Conservation (phyloP, 2,797 vertebrate species). For the Craterocephalus amniculus region DNA sequence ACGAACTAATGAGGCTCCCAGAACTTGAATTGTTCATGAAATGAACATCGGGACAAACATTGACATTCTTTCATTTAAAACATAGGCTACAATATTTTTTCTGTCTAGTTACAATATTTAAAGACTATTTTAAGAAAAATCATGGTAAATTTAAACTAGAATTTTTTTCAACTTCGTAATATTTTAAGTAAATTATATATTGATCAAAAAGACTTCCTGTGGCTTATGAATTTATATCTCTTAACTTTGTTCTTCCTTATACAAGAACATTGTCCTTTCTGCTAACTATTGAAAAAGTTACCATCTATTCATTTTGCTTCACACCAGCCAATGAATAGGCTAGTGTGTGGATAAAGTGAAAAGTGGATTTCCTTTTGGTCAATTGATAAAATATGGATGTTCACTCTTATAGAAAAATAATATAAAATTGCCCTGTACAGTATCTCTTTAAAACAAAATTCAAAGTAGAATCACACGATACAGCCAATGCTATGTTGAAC, state of each 20-base stretch:
- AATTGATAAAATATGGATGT: background rate
- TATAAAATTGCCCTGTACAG: background rate
- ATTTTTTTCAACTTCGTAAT: too few species aligned
- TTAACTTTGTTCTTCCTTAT: too few species aligned
- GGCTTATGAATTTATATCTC: background rate
- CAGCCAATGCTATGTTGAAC: background rate
- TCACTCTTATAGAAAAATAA: background rate
- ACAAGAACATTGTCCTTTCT: background rate
- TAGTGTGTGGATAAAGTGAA: background rate
- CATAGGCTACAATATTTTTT: too few species aligned
- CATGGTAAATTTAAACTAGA: too few species aligned
- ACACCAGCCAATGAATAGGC: background rate
- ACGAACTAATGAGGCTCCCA: background rate
- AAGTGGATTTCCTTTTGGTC: background rate
- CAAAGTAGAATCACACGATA: background rate
- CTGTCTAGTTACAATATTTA: too few species aligned
- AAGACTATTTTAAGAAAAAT: too few species aligned
- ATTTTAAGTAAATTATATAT: too few species aligned
- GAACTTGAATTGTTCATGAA: too few species aligned
- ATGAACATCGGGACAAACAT: too few species aligned
- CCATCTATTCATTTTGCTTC: too few species aligned
- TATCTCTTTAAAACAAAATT: background rate
- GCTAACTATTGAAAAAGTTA: too few species aligned
- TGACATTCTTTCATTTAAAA: too few species aligned
- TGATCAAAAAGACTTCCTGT: background rate